These are phyloP conservation scores for Lepus oiostolus DNA, from an alignment of 2,797 vertebrate genomes.

Conservation along the genomic window DNA sequence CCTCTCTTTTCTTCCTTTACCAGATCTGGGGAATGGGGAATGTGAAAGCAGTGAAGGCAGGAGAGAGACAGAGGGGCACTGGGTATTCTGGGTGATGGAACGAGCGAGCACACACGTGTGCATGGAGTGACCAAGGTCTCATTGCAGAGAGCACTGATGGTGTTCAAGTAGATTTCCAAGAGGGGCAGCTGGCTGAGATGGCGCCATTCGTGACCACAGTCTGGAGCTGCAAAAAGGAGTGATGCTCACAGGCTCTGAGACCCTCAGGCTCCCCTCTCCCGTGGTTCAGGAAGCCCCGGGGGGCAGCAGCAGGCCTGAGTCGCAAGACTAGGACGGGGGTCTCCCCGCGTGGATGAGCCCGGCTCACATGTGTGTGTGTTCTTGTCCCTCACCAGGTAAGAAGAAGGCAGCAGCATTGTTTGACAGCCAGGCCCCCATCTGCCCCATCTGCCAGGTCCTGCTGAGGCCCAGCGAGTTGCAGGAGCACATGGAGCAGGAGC, in stretches of 20 bases:
- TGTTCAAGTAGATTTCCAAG: conserved; percentile 89
- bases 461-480: conserved; percentile 97
- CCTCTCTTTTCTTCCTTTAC: conserved; percentile 36
- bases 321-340: not conserved
- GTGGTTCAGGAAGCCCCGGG: not conserved
- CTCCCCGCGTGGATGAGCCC: not conserved
- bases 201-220: not conserved
- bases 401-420: conserved; percentile 98
- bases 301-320: not conserved
- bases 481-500: conserved; percentile 99
- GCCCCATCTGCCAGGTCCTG: conserved; percentile 98
- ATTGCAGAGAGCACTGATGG: conserved; percentile 92
- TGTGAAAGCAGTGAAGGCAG: conserved; percentile 66
- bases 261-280: not conserved
- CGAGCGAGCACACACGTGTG: conserved; percentile 88
- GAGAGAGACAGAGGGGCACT: conserved; percentile 84
- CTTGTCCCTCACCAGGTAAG: conserved; percentile 92
- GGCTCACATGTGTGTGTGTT: conserved; percentile 77
- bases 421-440: conserved; percentile 98
- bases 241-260: not conserved
- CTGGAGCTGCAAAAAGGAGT: not conserved
- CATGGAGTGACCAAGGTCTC: conserved; percentile 92
- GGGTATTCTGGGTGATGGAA: conserved; percentile 85
- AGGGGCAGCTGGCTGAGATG: not conserved
- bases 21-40: conserved; percentile 15